Evolutionary conservation across 1,140 invertebrate species (phyloP).

Genomic region (Trichonephila clavata): DNA sequence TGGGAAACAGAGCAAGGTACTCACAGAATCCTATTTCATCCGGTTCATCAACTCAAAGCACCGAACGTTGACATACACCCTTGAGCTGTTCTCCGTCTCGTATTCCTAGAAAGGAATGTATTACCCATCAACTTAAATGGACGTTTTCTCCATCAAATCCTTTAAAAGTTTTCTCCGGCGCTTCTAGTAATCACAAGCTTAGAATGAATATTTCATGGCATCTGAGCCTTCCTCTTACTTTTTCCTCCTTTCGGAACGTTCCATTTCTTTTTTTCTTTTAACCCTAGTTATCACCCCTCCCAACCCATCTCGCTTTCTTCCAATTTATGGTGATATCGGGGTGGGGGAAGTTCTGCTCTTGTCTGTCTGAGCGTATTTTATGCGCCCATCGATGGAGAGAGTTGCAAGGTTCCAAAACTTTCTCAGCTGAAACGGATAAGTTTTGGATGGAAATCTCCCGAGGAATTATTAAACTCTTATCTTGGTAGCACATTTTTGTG

Average conservation of each 20-base stretch:
- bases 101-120: constrained; percentile 65
- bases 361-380: constrained; percentile 24
- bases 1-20: neutral
- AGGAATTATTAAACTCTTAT: constrained; percentile 63
- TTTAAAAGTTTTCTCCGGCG: constrained; percentile 58
- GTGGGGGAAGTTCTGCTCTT: neutral
- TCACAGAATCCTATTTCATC: constrained; percentile 37
- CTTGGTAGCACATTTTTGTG: constrained; percentile 32
- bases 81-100: constrained; percentile 33
- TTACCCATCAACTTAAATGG: constrained; percentile 71
- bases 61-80: constrained; percentile 53
- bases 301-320: neutral
- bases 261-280: constrained; percentile 38
- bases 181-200: constrained; percentile 67
- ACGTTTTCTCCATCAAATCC: constrained; percentile 68
- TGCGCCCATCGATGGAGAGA: constrained; percentile 7
- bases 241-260: neutral
- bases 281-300: constrained; percentile 34
- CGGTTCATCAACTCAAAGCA: constrained; percentile 56
- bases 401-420: constrained; percentile 4
- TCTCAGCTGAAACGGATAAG: constrained; percentile 64
- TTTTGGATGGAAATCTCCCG: constrained; percentile 39
- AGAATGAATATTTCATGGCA: constrained; percentile 71
- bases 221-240: constrained; percentile 32
- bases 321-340: constrained; percentile 66